These are phyloP conservation scores for Xenotilapia longispinis DNA, from an alignment of 2,113 vertebrate species.

Conservation along the genomic window DNA sequence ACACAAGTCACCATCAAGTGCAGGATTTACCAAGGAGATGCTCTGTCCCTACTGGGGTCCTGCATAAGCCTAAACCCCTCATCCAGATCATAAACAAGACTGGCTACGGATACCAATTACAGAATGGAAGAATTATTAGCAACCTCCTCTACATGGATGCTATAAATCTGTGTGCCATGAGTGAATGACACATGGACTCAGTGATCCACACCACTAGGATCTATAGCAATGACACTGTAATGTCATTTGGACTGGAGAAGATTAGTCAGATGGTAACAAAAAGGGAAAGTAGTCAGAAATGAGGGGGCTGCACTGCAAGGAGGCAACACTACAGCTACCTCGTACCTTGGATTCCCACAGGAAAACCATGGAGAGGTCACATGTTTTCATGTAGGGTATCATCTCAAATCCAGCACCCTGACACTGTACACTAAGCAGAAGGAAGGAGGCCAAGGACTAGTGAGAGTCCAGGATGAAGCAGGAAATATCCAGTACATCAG, in stretches of 20 bases:
- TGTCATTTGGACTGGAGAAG: background rate
- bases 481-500: background rate
- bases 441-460: background rate
- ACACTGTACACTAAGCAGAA: background rate
- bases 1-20: background rate
- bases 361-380: background rate
- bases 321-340: background rate
- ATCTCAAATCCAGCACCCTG: background rate
- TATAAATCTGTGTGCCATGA: background rate
- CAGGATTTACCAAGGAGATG: background rate
- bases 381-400: background rate
- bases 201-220: background rate
- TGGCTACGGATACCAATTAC: background rate
- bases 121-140: background rate
- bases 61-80: background rate
- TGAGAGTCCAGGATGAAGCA: background rate
- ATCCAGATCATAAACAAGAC: background rate
- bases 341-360: background rate
- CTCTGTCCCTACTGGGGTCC: background rate
- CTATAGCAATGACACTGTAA: background rate
- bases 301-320: background rate
- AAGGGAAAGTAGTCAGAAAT: background rate
- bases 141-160: background rate
- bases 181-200: background rate
- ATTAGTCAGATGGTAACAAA: background rate